phyloP scores from a whole-genome alignment of 2,113 vertebrate genomes.

The Odontesthes bonariensis region DNA sequence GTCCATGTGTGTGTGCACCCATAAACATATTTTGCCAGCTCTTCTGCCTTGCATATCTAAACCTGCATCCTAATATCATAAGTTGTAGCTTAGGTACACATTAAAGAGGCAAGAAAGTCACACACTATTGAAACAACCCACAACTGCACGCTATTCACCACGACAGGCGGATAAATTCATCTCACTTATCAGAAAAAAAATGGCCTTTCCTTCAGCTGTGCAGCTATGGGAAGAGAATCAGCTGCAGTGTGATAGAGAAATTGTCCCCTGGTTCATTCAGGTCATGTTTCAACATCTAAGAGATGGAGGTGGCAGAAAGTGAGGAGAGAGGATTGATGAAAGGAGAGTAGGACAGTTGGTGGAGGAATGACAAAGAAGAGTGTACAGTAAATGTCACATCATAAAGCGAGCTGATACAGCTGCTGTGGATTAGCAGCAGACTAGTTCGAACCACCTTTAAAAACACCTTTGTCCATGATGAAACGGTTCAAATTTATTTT shows the following conservation, averaged over 20 bases:
- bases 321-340: constrained; percentile 22
- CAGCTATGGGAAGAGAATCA: constrained; percentile 21
- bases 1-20: background rate
- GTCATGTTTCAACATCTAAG: constrained; percentile 49
- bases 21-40: background rate
- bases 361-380: constrained; percentile 40
- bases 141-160: constrained; percentile 12
- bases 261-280: background rate
- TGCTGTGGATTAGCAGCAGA: constrained; percentile 12
- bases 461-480: constrained; percentile 3
- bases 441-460: background rate
- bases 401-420: constrained; percentile 3
- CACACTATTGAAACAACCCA: constrained; percentile 45
- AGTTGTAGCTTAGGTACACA: constrained; percentile 11
- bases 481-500: constrained; percentile 16
- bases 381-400: constrained; percentile 29
- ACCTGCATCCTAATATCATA: background rate
- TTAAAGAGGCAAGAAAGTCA: constrained; percentile 37
- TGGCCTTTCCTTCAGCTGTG: constrained; percentile 29
- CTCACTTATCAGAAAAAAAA: constrained; percentile 13
- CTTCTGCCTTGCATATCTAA: constrained; percentile 12
- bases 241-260: constrained; percentile 21
- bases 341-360: background rate
- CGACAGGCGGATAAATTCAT: constrained; percentile 32
- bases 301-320: constrained; percentile 24